These are phyloP conservation scores for Pseudomyrmex dendroicus DNA, from an alignment of 1,140 invertebrate genomes.

Conservation along the genomic window DNA sequence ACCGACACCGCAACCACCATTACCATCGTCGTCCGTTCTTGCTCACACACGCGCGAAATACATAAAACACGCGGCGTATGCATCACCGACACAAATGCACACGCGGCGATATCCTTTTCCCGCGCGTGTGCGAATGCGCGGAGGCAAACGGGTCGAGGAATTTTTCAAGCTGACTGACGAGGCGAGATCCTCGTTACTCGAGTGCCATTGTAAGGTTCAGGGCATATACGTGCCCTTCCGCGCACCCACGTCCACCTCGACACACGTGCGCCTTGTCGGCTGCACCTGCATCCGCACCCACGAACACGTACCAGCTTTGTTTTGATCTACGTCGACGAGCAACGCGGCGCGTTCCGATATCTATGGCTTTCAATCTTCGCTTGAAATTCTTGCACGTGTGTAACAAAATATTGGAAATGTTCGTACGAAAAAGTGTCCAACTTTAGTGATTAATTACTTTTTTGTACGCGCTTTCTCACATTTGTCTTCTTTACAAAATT, in stretches of 20 bases:
- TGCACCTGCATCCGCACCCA: conserved; percentile 54
- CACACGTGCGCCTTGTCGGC: conserved; percentile 36
- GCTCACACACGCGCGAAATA: conserved; percentile 25
- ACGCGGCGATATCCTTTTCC: conserved; percentile 1
- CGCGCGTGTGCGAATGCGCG: conserved; percentile 19
- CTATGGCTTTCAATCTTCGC: conserved; percentile 45
- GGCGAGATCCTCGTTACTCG: conserved; percentile 56
- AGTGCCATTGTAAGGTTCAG: conserved; percentile 50
- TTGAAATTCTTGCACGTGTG: not conserved
- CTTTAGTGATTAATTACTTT: not conserved
- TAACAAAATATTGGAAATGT: conserved; percentile 6
- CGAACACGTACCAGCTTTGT: conserved; percentile 42
- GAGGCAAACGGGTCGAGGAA: conserved; percentile 24
- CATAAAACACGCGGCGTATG: conserved; percentile 41
- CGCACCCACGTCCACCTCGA: conserved; percentile 43
- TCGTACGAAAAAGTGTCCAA: not conserved
- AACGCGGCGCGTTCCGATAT: conserved; percentile 25
- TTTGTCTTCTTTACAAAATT: not conserved
- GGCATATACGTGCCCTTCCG: conserved; percentile 49
- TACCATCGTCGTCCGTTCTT: conserved; percentile 15
- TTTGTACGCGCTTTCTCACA: not conserved
- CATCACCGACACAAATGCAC: conserved; percentile 17
- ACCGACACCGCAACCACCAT: conserved; percentile 50
- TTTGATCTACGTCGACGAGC: conserved; percentile 50
- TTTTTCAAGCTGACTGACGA: conserved; percentile 61